These are phyloP conservation scores for Drosophila ohnishii DNA, from an alignment of 1,140 invertebrate genomes.

Conservation along the genomic window DNA sequence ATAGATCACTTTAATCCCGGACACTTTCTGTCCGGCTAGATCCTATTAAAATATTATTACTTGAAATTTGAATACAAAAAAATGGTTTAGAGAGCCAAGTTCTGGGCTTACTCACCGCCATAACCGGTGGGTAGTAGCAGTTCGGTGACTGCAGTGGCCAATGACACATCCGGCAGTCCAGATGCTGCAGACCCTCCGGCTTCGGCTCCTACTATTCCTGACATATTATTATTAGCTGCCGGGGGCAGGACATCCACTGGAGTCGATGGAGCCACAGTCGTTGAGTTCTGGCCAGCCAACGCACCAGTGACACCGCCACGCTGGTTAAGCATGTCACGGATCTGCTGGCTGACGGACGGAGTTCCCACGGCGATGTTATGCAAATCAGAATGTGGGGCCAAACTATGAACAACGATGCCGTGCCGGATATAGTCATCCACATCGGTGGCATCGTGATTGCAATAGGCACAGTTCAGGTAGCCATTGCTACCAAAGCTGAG, in stretches of 20 bases:
- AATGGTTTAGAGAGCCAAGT: background rate
- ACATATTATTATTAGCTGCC: background rate
- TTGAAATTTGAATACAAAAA: too few relatives aligned
- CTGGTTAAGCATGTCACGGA: conserved; percentile 38
- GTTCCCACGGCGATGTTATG: background rate
- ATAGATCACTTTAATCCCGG: too few relatives aligned
- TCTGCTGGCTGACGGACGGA: conserved; percentile 28
- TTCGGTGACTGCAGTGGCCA: conserved; percentile 6
- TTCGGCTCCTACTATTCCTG: background rate
- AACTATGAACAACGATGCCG: conserved; percentile 41
- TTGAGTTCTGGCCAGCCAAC: fast-evolving
- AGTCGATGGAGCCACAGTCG: background rate
- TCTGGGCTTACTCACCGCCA: conserved; percentile 35
- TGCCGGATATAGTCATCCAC: conserved; percentile 54
- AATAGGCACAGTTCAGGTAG: conserved; percentile 54
- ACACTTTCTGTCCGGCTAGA: too few relatives aligned
- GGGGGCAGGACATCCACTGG: too few relatives aligned
- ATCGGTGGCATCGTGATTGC: conserved; percentile 31
- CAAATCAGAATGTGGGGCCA: conserved; percentile 42
- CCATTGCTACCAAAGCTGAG: conserved; percentile 36
- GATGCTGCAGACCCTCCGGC: background rate
- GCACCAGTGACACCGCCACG: background rate
- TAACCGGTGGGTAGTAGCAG: conserved; percentile 33
- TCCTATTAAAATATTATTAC: too few relatives aligned
- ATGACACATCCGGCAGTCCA: background rate